Evolutionary conservation across 1,140 invertebrate species (phyloP), one percentile per base, ranked within the genome.

Genomic region (Eurosta solidaginis): DNA sequence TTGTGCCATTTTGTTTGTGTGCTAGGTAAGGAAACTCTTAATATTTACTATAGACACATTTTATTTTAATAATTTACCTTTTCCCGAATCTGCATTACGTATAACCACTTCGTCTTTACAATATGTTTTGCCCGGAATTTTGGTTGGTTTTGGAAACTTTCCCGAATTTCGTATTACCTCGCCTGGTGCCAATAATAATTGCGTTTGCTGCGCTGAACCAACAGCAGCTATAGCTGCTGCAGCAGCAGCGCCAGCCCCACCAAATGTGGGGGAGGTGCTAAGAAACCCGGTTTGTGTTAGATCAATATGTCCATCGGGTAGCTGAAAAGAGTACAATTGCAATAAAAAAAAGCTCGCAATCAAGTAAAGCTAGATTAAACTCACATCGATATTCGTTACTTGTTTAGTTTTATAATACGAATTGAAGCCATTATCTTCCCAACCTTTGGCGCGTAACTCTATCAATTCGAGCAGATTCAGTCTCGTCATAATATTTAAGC

Each of bases 101-200:
- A 97, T 97, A 50, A 97, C 94, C 77, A 97, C 94, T 91, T 97
- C 96, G 88, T 97, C 96, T 89, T 96, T 96, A 84, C 94, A 96
- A 87, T 96, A 96, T 85, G 95, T 96, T 89, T 96, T 96, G 77
- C 95, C 95, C 73, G 94, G 94, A 78, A 96, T 95, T 86, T 95
- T 94, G 2, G 95, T 95, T n/a, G 95, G 95, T 86, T 95, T 95
- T 12, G 91, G 88, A 87, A 95, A 96, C 88, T 96, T 96, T 50
- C 95, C 96, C 49, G 95, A 96, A 63, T 93, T 92, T 88, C 95
- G 95, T 52, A 97, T 91, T 12, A 96, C 90, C 89, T 96, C 95
- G 76, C 95, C 95, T 44, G 94, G 93, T 75, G 89, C 91, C 52
- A 96, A 90, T 76, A 94, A 77, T 76, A 85, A 50, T 29, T 86